phyloP scores from a whole-genome alignment of 2,797 vertebrate species.

The Falco biarmicus region DNA sequence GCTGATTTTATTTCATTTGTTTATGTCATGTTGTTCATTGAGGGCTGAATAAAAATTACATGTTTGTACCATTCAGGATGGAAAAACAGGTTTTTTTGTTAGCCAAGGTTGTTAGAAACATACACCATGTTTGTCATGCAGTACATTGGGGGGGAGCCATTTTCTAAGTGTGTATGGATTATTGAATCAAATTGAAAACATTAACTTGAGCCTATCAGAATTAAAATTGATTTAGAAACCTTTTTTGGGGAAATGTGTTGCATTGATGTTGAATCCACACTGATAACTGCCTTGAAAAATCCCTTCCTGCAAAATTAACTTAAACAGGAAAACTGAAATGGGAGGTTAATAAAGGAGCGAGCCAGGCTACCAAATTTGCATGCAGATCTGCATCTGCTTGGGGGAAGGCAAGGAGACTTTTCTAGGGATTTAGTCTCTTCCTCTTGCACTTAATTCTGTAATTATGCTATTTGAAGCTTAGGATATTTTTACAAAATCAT shows the following conservation, averaged over 20 bases:
- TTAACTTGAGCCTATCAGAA: slow-evolving; percentile 62
- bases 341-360: background rate
- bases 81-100: slow-evolving; percentile 45
- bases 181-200: slow-evolving; percentile 74
- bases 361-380: background rate
- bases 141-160: slow-evolving; percentile 39
- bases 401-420: background rate
- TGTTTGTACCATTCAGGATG: background rate
- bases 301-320: background rate
- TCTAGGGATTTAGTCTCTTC: background rate
- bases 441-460: background rate
- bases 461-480: background rate
- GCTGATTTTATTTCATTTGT: background rate
- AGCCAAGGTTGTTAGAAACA: slow-evolving; percentile 37
- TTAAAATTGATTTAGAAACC: slow-evolving; percentile 65
- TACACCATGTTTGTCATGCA: slow-evolving; percentile 42
- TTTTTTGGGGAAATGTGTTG: slow-evolving; percentile 20
- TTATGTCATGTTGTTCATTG: background rate
- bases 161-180: slow-evolving; percentile 67
- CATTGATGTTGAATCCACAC: slow-evolving; percentile 26
- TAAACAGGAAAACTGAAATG: background rate
- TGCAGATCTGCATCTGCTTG: background rate
- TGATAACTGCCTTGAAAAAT: background rate
- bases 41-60: background rate
- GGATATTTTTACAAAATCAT: background rate